These are phyloP conservation scores for Triops longicaudatus DNA, from an alignment of 1,140 invertebrate species.

Conservation along the genomic window DNA sequence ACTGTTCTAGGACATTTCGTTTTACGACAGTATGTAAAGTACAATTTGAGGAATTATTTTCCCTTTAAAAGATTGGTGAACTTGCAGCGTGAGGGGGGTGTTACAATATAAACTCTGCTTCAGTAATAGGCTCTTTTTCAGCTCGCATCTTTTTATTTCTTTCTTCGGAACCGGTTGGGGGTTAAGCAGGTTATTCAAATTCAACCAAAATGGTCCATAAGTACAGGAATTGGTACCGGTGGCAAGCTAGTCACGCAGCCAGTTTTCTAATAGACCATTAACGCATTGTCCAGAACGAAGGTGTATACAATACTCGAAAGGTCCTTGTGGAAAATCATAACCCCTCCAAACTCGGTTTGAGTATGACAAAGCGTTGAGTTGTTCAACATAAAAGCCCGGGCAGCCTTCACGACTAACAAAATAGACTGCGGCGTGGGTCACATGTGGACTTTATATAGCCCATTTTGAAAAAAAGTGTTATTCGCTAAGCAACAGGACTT, in stretches of 20 bases:
- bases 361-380: constrained; percentile 1
- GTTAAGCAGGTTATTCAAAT: neutral
- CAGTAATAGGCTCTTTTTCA: neutral
- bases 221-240: neutral
- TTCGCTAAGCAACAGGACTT: constrained; percentile 6
- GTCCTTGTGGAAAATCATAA: neutral
- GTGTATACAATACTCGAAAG: neutral
- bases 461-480: neutral
- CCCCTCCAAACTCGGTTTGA: neutral
- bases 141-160: neutral
- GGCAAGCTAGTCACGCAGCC: neutral
- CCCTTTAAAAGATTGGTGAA: no score
- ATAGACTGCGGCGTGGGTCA: neutral
- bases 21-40: no score
- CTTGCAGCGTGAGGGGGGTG: no score
- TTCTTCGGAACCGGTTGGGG: neutral
- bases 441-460: constrained; percentile 7
- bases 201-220: neutral
- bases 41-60: no score
- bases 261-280: constrained; percentile 13
- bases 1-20: no score
- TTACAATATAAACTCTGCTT: neutral
- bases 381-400: neutral
- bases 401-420: neutral
- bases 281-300: constrained; percentile 7